A percentile compares a stretch with the other conserved stretches of the same genome.
These are phyloP conservation scores for Branchipolynoe longqiensis DNA, from an alignment of 2,888 invertebrate genomes.

Conservation along the genomic window DNA sequence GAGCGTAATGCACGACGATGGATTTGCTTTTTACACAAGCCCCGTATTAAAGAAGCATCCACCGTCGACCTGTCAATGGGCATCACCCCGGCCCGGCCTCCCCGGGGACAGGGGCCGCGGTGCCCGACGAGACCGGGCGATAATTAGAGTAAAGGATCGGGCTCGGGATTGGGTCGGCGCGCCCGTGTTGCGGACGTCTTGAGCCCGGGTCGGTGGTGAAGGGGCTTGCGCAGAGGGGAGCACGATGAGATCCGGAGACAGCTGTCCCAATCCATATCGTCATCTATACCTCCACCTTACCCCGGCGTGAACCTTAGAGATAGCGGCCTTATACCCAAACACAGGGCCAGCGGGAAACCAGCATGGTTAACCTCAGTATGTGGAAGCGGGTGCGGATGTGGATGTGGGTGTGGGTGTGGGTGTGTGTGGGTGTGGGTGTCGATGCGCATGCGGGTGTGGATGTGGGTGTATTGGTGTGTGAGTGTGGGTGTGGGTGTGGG, in stretches of 20 bases:
- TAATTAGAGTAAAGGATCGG: conserved; percentile 51
- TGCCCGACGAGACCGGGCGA: not conserved
- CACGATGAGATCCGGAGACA: conserved; percentile 11
- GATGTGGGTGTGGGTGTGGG: no score
- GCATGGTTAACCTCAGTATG: no score
- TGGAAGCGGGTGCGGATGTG: no score
- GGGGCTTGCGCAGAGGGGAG: not conserved
- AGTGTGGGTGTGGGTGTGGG: no score
- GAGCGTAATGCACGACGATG: conserved; percentile 32
- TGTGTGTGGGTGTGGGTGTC: no score
- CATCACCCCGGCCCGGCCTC: not conserved
- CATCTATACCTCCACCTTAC: not conserved
- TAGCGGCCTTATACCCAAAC: no score
- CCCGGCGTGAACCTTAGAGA: no score
- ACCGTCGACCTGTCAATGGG: conserved; percentile 34
- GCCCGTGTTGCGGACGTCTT: not conserved
- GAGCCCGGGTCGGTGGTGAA: conserved; percentile 14
- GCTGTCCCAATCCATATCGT: conserved; percentile 8
- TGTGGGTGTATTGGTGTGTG: no score
- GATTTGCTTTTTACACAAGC: conserved; percentile 39
- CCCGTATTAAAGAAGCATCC: conserved; percentile 38
- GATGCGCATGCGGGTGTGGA: no score
- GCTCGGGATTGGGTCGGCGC: not conserved
- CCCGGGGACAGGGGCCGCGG: not conserved
- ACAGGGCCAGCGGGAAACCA: no score